Conservation (phyloP, 2,888 invertebrate species). For the Syrphus vitripennis region DNA sequence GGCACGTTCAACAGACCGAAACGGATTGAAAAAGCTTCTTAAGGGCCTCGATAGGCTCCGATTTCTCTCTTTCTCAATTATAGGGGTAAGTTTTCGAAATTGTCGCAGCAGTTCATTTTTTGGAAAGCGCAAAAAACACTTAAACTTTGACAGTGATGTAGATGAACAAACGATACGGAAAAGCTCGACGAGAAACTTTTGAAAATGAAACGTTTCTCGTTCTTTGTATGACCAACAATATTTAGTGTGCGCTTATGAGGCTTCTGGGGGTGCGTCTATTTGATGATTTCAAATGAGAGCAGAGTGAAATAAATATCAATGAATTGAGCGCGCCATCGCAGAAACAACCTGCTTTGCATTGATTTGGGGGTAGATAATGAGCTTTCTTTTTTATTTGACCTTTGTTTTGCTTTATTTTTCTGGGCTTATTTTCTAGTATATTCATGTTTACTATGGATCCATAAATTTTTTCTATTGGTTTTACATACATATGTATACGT, state of each 20-base stretch:
- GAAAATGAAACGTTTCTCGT: slow-evolving; percentile 4
- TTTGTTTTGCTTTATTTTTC: background rate
- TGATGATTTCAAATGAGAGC: slow-evolving; percentile 30
- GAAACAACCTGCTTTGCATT: slow-evolving; percentile 25
- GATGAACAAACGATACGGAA: background rate
- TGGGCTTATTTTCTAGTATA: background rate
- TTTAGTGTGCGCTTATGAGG: background rate
- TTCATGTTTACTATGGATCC: slow-evolving; percentile 25
- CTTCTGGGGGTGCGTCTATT: background rate
- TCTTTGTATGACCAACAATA: background rate
- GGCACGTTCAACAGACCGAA: slow-evolving; percentile 75
- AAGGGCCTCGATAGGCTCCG: slow-evolving; percentile 21
- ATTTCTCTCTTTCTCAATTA: slow-evolving; percentile 11
- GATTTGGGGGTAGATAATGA: slow-evolving; percentile 29
- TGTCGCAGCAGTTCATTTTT: background rate
- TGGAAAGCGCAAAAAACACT: slow-evolving; percentile 19
- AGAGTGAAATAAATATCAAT: slow-evolving; percentile 36
- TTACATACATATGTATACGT: slow-evolving; percentile 26
- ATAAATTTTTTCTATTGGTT: background rate
- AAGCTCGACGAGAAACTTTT: slow-evolving; percentile 29
- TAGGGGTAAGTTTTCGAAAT: slow-evolving; percentile 16
- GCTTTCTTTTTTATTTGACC: slow-evolving; percentile 20
- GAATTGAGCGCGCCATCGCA: slow-evolving; percentile 29
- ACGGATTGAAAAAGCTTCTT: slow-evolving; percentile 75
- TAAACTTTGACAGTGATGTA: background rate